phyloP scores from a whole-genome alignment of 1,140 invertebrate species.

The Eurosta solidaginis region DNA sequence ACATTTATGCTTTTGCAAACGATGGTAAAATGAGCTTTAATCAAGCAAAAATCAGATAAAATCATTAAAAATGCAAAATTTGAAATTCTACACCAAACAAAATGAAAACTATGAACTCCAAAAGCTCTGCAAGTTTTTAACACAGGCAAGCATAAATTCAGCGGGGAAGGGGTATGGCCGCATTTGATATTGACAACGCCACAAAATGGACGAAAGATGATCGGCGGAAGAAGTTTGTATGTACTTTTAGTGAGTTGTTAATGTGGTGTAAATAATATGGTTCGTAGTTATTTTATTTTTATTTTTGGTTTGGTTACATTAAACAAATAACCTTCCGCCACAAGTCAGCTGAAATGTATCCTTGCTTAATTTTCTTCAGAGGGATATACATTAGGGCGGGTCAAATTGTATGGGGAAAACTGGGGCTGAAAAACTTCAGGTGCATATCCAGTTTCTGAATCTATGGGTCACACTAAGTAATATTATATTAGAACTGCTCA shows the following conservation, averaged over 20 bases:
- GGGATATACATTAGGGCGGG: neutral
- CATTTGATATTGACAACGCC: neutral
- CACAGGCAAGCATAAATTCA: neutral
- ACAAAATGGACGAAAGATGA: neutral
- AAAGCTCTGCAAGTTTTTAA: neutral
- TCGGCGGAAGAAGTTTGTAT: neutral
- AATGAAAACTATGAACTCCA: slow-evolving; percentile 14
- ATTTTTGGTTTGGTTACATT: slow-evolving; percentile 5
- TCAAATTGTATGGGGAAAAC: too few relatives aligned
- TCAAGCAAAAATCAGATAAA: slow-evolving; percentile 23
- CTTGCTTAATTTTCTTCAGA: neutral
- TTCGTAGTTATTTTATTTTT: too few relatives aligned
- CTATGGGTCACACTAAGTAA: too few relatives aligned
- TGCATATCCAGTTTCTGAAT: too few relatives aligned
- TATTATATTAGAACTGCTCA: too few relatives aligned
- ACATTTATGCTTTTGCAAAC: neutral
- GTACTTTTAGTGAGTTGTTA: neutral
- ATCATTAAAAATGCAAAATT: slow-evolving; percentile 27
- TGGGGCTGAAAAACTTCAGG: too few relatives aligned
- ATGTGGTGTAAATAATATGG: neutral
- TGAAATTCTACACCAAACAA: slow-evolving; percentile 22
- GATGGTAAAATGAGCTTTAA: neutral
- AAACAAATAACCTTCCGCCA: neutral
- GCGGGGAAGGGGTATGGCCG: neutral
- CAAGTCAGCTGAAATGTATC: neutral